phyloP scores from a whole-genome alignment of 2,888 invertebrate species.

The Euplagia quadripunctaria region DNA sequence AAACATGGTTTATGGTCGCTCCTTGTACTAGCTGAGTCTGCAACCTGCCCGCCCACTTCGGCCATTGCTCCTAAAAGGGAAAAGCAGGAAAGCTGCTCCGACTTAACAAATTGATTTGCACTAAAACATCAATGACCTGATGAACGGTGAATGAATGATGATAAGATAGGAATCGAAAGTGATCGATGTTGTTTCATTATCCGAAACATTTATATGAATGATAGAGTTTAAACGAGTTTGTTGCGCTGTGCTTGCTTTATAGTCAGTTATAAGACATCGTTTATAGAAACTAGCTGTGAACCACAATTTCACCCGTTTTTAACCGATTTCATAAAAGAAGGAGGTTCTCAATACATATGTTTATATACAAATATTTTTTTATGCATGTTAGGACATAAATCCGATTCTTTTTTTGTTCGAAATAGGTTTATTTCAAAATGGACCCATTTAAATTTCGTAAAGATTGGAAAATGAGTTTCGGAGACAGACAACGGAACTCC shows the following conservation, averaged over 20 bases:
- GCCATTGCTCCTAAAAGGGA: conserved; percentile 51
- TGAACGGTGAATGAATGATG: conserved; percentile 14
- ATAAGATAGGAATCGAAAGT: conserved; percentile 18
- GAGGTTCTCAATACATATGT: too few species aligned
- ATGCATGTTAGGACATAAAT: too few species aligned
- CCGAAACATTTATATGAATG: neutral
- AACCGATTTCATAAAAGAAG: too few species aligned
- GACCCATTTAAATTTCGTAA: too few species aligned
- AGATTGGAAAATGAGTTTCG: too few species aligned
- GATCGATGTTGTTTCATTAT: conserved; percentile 17
- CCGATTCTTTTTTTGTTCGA: too few species aligned
- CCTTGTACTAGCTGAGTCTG: conserved; percentile 41
- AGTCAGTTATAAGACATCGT: neutral
- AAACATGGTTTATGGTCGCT: conserved; percentile 33
- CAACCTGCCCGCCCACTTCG: conserved; percentile 69
- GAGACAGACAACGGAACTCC: too few species aligned
- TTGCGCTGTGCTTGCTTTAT: neutral
- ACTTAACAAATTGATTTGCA: conserved; percentile 22
- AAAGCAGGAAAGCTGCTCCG: conserved; percentile 13
- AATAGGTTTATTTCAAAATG: too few species aligned
- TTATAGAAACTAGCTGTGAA: too few species aligned
- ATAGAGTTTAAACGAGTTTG: neutral
- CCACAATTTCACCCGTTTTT: neutral
- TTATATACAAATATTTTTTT: too few species aligned
- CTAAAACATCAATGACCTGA: conserved; percentile 19